Percentiles rank a stretch among this genome's conserved stretches.
Conservation (phyloP, 2,113 vertebrate species). For the Telmatochromis sp. region DNA sequence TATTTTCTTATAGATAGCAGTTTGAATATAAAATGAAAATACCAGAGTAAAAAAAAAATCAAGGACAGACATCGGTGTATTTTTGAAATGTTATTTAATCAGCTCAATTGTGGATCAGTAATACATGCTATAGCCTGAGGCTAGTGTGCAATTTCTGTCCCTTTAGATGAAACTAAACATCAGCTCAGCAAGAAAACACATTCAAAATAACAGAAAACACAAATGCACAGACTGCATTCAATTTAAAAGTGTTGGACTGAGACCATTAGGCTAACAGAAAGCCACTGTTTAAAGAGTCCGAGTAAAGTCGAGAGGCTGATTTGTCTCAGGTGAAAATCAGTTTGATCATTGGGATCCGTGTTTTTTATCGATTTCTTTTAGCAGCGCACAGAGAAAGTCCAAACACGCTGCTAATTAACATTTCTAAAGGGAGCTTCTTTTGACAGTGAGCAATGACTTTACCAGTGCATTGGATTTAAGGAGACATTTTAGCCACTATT, state of each 20-base stretch:
- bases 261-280: neutral
- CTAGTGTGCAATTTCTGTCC: neutral
- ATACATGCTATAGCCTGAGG: neutral
- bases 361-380: constrained; percentile 49
- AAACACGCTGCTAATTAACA: constrained; percentile 49
- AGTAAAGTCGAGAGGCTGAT: neutral
- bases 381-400: constrained; percentile 26
- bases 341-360: constrained; percentile 21
- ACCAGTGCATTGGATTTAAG: neutral
- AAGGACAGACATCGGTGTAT: neutral
- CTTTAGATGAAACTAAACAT: neutral
- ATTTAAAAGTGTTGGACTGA: neutral
- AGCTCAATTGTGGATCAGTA: neutral
- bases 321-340: neutral
- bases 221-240: neutral
- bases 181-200: neutral
- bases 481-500: neutral
- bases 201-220: neutral
- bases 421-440: constrained; percentile 22
- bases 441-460: constrained; percentile 56
- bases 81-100: neutral
- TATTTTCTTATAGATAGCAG: neutral
- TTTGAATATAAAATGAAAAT: neutral
- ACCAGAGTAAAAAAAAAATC: neutral
- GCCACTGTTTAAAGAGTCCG: neutral